These are phyloP conservation scores for Neolamprologus toae DNA, from an alignment of 2,113 vertebrate genomes.

Conservation along the genomic window DNA sequence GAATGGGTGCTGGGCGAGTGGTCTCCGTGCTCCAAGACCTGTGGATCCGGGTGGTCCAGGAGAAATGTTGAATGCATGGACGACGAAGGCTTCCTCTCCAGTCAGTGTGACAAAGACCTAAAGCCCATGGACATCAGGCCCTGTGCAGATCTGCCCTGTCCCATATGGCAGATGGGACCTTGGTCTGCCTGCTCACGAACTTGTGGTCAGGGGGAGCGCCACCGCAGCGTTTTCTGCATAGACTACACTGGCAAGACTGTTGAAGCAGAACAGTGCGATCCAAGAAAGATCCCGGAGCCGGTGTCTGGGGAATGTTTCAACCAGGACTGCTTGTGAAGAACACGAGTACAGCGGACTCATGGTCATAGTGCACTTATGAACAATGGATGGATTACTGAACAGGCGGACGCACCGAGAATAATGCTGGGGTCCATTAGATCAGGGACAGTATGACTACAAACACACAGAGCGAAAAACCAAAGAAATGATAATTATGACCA, in stretches of 20 bases:
- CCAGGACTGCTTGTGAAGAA: constrained; percentile 74
- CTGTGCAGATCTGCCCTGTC: constrained; percentile 81
- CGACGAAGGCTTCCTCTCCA: constrained; percentile 70
- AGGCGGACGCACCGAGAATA: background rate
- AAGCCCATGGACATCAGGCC: constrained; percentile 82
- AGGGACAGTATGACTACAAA: background rate
- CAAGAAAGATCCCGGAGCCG: constrained; percentile 53
- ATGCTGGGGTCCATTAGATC: background rate
- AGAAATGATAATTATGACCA: background rate
- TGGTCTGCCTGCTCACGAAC: constrained; percentile 83
- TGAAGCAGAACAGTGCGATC: constrained; percentile 70
- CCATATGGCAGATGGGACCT: constrained; percentile 78
- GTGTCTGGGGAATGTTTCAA: constrained; percentile 61
- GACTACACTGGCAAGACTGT: constrained; percentile 73
- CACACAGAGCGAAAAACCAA: background rate
- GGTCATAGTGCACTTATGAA: constrained; percentile 32
- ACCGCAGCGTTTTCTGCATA: constrained; percentile 72
- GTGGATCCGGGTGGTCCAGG: constrained; percentile 86
- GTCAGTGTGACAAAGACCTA: constrained; percentile 76
- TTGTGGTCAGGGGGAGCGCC: constrained; percentile 72
- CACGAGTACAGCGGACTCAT: background rate
- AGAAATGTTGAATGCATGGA: constrained; percentile 84
- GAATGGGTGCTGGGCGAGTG: constrained; percentile 90
- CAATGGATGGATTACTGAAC: background rate
- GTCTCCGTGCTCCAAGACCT: constrained; percentile 89